These are phyloP conservation scores for Drosophila pectinifera DNA, from an alignment of 1,140 invertebrate species.

Conservation along the genomic window DNA sequence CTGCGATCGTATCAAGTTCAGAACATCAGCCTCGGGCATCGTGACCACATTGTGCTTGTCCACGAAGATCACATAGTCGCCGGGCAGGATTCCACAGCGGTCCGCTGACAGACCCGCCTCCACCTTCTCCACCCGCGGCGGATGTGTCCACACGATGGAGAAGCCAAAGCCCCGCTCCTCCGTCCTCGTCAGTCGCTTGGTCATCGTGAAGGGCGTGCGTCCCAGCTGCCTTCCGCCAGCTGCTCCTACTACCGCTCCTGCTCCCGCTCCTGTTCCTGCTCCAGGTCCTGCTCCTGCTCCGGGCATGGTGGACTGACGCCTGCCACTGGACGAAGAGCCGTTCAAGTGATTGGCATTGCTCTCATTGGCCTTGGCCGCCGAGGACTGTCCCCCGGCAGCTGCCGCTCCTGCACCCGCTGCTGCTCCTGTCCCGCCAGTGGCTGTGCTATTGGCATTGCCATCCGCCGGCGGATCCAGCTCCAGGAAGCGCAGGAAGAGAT, in stretches of 20 bases:
- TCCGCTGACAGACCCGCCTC: conserved; percentile 93
- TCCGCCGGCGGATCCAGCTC: conserved; percentile 90
- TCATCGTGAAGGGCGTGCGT: conserved; percentile 93
- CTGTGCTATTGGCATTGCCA: conserved; percentile 85
- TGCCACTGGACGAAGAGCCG: conserved; percentile 23
- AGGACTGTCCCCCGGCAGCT: conserved; percentile 75
- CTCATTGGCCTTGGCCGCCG: conserved; percentile 64
- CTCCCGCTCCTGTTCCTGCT: conserved; percentile 4
- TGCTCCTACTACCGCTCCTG: not conserved
- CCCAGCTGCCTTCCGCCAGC: conserved; percentile 83
- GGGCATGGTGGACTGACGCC: conserved; percentile 58
- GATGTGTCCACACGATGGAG: conserved; percentile 96
- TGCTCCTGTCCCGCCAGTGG: conserved; percentile 75
- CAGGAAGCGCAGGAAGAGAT: conserved; percentile 91
- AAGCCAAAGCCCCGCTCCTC: conserved; percentile 91
- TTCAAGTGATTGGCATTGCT: conserved; percentile 71
- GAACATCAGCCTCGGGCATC: conserved; percentile 90
- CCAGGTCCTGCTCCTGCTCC: conserved; percentile 10
- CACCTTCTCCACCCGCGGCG: conserved; percentile 94
- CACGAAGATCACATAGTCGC: conserved; percentile 94
- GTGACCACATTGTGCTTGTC: conserved; percentile 94
- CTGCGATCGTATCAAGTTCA: conserved; percentile 89
- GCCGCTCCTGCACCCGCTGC: conserved; percentile 28
- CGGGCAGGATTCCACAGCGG: conserved; percentile 90
- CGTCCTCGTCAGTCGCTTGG: conserved; percentile 88